These are phyloP conservation scores for Andrena trimmerana DNA, from an alignment of 2,888 invertebrate genomes.

Conservation along the genomic window DNA sequence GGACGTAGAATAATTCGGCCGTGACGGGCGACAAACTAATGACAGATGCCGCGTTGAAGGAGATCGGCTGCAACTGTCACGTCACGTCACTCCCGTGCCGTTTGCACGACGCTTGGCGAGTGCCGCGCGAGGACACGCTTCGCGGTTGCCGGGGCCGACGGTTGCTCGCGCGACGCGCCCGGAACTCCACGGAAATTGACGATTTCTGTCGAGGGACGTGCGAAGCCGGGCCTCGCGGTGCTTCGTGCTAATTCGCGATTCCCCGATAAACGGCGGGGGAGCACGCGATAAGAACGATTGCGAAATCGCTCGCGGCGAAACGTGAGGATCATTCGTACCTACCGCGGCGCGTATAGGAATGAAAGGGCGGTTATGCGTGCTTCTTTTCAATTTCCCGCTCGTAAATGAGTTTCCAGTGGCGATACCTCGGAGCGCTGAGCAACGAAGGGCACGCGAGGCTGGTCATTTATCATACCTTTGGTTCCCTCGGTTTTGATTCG, in stretches of 20 bases:
- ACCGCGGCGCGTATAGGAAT: neutral
- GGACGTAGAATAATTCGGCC: neutral
- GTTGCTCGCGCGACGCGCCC: conserved; percentile 19
- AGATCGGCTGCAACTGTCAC: neutral
- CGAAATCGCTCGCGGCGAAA: conserved; percentile 20
- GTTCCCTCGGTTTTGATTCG: too few relatives aligned
- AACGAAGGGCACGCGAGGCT: neutral
- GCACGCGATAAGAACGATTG: conserved; percentile 46
- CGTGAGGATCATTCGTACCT: conserved; percentile 28
- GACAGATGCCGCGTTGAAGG: neutral
- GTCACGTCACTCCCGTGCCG: neutral
- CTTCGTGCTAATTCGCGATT: conserved; percentile 45
- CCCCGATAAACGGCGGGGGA: conserved; percentile 24
- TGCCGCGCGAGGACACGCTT: conserved; percentile 21
- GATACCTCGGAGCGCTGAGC: neutral
- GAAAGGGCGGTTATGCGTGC: neutral
- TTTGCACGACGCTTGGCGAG: conserved; percentile 35
- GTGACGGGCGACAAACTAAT: neutral
- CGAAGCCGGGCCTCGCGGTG: conserved; percentile 24
- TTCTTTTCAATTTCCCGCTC: neutral
- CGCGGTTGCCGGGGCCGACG: conserved; percentile 1
- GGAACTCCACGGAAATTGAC: conserved; percentile 55
- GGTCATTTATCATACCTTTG: conserved; percentile 12
- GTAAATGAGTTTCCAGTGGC: neutral
- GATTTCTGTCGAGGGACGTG: conserved; percentile 43